Percentiles rank a stretch among this genome's conserved stretches.
phyloP scores from a whole-genome alignment of 2,888 invertebrate species.

The Tortrix viridana region DNA sequence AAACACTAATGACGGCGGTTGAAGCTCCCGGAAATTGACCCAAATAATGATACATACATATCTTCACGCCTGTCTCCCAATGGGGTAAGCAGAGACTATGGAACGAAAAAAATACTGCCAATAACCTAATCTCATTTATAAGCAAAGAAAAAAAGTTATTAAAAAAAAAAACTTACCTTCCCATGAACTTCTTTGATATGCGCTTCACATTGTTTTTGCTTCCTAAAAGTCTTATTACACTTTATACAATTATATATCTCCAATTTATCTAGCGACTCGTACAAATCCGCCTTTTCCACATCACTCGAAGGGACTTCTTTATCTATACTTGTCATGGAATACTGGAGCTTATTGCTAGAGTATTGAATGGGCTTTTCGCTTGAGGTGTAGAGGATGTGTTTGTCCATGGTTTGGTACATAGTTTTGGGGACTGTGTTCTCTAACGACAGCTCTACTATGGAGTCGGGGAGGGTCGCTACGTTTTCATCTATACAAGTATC shows the following conservation, averaged over 20 bases:
- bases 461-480: conserved; percentile 72
- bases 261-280: conserved; percentile 64
- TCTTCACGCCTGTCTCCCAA: too few relatives aligned
- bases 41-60: too few relatives aligned
- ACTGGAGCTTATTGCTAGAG: conserved; percentile 66
- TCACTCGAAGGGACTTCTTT: conserved; percentile 56
- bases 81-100: too few relatives aligned
- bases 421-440: conserved; percentile 76
- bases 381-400: conserved; percentile 69
- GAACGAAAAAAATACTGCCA: background rate
- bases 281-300: conserved; percentile 62
- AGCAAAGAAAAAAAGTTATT: background rate
- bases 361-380: conserved; percentile 67
- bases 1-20: too few relatives aligned
- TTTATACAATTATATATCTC: conserved; percentile 69
- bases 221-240: conserved; percentile 84
- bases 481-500: conserved; percentile 78
- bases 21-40: too few relatives aligned
- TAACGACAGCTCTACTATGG: conserved; percentile 76
- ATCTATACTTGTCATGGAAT: conserved; percentile 69
- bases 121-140: background rate
- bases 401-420: conserved; percentile 74
- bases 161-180: conserved; percentile 52
- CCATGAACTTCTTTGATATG: conserved; percentile 85
- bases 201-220: conserved; percentile 86